Conservation (phyloP, 2,113 vertebrate species). For the Rallus limicola region DNA sequence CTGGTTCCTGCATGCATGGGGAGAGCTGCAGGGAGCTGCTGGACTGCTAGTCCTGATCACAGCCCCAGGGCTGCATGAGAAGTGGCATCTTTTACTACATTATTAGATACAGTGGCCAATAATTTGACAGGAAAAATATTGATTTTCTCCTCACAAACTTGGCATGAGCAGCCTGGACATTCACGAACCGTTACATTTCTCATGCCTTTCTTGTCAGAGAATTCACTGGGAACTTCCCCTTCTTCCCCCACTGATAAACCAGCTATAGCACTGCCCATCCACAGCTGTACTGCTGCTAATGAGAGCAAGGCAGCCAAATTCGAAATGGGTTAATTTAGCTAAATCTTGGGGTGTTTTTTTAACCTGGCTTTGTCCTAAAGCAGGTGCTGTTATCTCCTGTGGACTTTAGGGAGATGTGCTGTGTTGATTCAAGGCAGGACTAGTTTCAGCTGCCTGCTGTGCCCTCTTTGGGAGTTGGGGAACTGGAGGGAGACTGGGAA, state of each 20-base stretch:
- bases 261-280: not conserved
- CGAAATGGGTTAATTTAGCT: not conserved
- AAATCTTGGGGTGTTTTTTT: too few relatives aligned
- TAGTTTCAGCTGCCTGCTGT: not conserved
- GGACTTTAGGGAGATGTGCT: not conserved
- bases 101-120: not conserved
- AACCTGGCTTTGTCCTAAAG: not conserved
- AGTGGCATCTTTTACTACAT: not conserved
- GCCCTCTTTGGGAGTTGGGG: not conserved
- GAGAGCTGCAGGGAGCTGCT: not conserved
- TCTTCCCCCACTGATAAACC: not conserved
- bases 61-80: not conserved
- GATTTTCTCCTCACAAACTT: not conserved
- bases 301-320: not conserved
- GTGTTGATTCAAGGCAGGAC: not conserved
- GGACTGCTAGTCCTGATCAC: not conserved
- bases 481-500: not conserved
- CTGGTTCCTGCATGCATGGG: not conserved
- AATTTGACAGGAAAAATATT: slow-evolving; percentile 9
- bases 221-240: not conserved
- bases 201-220: not conserved
- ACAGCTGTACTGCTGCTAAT: not conserved
- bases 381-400: not conserved
- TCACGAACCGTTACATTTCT: not conserved
- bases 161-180: not conserved